Conservation (phyloP, 1,140 invertebrate species). For the Eupristina koningsbergeri region DNA sequence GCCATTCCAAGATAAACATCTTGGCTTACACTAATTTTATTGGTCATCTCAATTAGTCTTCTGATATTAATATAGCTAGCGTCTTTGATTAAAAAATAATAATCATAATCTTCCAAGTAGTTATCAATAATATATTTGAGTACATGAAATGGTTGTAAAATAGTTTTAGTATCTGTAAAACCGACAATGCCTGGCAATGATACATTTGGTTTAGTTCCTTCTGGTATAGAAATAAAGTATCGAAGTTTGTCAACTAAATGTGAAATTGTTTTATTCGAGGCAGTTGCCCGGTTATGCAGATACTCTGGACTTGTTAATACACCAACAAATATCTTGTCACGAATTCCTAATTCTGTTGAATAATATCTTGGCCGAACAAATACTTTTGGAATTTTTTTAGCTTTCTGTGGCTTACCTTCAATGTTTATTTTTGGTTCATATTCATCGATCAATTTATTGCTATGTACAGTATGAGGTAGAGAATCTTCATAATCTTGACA, state of each 20-base stretch:
- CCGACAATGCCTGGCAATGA: slow-evolving; percentile 84
- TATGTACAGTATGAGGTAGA: slow-evolving; percentile 54
- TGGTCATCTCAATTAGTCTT: slow-evolving; percentile 79
- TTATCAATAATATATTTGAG: slow-evolving; percentile 92
- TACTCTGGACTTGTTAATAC: slow-evolving; percentile 83
- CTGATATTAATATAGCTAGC: slow-evolving; percentile 85
- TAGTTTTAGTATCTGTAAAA: slow-evolving; percentile 84
- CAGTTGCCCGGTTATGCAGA: slow-evolving; percentile 80
- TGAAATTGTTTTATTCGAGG: slow-evolving; percentile 85
- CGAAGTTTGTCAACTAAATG: slow-evolving; percentile 85
- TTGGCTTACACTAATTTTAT: slow-evolving; percentile 85
- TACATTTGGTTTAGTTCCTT: slow-evolving; percentile 79
- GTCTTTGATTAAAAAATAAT: slow-evolving; percentile 90
- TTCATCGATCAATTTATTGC: slow-evolving; percentile 67
- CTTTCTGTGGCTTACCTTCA: slow-evolving; percentile 73
- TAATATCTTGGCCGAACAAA: slow-evolving; percentile 90
- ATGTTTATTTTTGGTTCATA: slow-evolving; percentile 76
- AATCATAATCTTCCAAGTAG: slow-evolving; percentile 91
- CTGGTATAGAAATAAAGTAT: slow-evolving; percentile 83
- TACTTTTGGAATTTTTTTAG: slow-evolving; percentile 71
- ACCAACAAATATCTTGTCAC: slow-evolving; percentile 90
- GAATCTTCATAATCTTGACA: slow-evolving; percentile 52
- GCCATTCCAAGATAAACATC: slow-evolving; percentile 84
- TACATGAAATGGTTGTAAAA: slow-evolving; percentile 85
- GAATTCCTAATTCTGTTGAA: slow-evolving; percentile 92